A percentile compares a stretch with the other conserved stretches of the same genome.
Evolutionary conservation across 2,888 invertebrate genomes (phyloP).

Genomic region (Eulithis testata): DNA sequence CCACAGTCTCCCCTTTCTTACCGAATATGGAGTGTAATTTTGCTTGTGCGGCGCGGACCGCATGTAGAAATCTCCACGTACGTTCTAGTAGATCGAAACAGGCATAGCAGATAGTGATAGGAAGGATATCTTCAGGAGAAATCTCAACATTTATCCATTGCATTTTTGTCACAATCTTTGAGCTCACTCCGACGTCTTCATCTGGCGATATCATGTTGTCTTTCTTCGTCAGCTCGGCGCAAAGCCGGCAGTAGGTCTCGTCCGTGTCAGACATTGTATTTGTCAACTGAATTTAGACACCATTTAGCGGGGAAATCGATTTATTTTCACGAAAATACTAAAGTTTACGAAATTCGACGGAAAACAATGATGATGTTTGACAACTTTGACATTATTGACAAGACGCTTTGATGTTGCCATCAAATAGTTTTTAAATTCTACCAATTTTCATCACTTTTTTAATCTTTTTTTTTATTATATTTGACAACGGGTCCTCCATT

Average conservation of each 20-base stretch:
- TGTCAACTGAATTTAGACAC: slow-evolving; percentile 22
- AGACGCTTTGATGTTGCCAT: slow-evolving; percentile 24
- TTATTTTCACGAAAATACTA: slow-evolving; percentile 22
- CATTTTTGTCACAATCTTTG: slow-evolving; percentile 70
- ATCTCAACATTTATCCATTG: slow-evolving; percentile 76
- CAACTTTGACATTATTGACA: slow-evolving; percentile 28
- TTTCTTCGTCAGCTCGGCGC: slow-evolving; percentile 71
- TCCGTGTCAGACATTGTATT: slow-evolving; percentile 61
- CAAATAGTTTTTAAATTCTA: slow-evolving; percentile 5
- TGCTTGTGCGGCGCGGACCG: slow-evolving; percentile 66
- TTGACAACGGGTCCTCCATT: too few relatives aligned
- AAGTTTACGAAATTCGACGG: slow-evolving; percentile 22
- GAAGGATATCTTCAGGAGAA: slow-evolving; percentile 56
- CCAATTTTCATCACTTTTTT: not conserved
- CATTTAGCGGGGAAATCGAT: slow-evolving; percentile 20
- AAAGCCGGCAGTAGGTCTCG: slow-evolving; percentile 71
- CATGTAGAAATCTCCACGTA: slow-evolving; percentile 72
- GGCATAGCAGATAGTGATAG: slow-evolving; percentile 73
- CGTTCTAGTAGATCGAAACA: slow-evolving; percentile 76
- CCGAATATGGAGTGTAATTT: slow-evolving; percentile 61
- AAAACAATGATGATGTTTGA: slow-evolving; percentile 31
- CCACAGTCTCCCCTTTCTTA: slow-evolving; percentile 43
- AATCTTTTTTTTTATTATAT: too few relatives aligned
- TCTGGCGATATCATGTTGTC: slow-evolving; percentile 65
- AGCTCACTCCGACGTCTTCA: slow-evolving; percentile 67